Evolutionary conservation across 2,888 invertebrate species (phyloP).

Genomic region (Chaetogeoica ovagalla): DNA sequence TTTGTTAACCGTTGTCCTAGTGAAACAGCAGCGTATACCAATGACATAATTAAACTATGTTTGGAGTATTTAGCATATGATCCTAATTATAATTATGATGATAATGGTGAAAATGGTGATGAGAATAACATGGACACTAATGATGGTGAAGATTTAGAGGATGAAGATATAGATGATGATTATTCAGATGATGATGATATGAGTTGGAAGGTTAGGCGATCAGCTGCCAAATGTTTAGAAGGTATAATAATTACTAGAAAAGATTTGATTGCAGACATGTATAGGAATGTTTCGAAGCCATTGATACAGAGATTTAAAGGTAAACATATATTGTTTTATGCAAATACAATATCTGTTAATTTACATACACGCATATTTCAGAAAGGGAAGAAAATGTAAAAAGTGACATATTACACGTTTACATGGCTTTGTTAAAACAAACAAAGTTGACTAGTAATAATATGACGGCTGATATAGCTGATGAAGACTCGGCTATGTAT

Average conservation of each 20-base stretch:
- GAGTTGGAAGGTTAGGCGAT: slow-evolving; percentile 97
- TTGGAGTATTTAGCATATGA: slow-evolving; percentile 92
- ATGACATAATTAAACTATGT: slow-evolving; percentile 83
- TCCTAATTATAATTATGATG: slow-evolving; percentile 99
- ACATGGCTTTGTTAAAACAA: slow-evolving; percentile 87
- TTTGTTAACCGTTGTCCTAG: slow-evolving; percentile 96
- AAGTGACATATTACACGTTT: slow-evolving; percentile 95
- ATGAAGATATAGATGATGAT: slow-evolving; percentile 85
- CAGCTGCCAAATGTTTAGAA: slow-evolving; percentile 96
- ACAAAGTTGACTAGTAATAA: slow-evolving; percentile 70
- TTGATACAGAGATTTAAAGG: slow-evolving; percentile 91
- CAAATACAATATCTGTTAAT: background rate
- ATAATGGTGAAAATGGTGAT: slow-evolving; percentile 79
- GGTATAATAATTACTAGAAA: slow-evolving; percentile 91
- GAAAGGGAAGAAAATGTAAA: slow-evolving; percentile 99
- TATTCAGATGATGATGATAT: slow-evolving; percentile 99
- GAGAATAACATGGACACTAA: slow-evolving; percentile 72
- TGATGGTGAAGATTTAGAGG: slow-evolving; percentile 66
- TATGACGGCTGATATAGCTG: slow-evolving; percentile 73
- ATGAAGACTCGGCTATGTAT: slow-evolving; percentile 66
- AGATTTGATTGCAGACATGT: slow-evolving; percentile 87
- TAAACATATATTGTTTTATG: slow-evolving; percentile 58
- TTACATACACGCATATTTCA: slow-evolving; percentile 58
- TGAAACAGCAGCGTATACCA: slow-evolving; percentile 89
- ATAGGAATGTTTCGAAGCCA: slow-evolving; percentile 84